These are phyloP conservation scores for Temnothorax unifasciatus DNA, from an alignment of 2,888 invertebrate genomes.

Conservation along the genomic window DNA sequence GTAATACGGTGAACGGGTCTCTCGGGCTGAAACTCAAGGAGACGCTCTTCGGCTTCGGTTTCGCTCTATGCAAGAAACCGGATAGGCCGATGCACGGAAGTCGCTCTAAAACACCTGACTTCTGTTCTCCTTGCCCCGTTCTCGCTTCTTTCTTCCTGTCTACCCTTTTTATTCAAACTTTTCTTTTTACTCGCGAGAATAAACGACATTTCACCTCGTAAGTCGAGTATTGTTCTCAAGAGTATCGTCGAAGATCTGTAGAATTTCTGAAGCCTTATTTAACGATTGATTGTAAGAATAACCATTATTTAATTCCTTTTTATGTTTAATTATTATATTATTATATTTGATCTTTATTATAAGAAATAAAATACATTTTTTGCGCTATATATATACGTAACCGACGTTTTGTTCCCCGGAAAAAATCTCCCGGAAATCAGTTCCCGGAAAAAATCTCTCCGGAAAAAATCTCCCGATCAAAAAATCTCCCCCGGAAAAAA, in stretches of 20 bases:
- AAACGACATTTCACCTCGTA: neutral
- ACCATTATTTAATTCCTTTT: neutral
- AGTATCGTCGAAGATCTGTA: neutral
- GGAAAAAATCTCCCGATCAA: too few relatives aligned
- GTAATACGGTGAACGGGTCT: conserved; percentile 64
- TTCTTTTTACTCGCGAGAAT: neutral
- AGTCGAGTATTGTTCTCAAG: neutral
- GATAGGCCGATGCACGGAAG: conserved; percentile 73
- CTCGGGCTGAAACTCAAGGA: conserved; percentile 82
- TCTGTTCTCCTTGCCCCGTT: conserved; percentile 39
- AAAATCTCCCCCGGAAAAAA: too few relatives aligned
- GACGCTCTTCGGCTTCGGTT: conserved; percentile 83
- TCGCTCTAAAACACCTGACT: conserved; percentile 70
- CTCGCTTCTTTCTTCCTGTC: conserved; percentile 45
- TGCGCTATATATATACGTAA: too few relatives aligned
- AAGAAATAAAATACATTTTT: neutral
- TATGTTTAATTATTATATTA: neutral
- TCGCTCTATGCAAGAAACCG: conserved; percentile 77
- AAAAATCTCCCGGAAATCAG: too few relatives aligned
- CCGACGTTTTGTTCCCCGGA: too few relatives aligned
- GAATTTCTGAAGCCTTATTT: neutral
- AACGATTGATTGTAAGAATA: neutral
- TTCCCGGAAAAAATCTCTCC: too few relatives aligned
- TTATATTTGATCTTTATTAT: neutral
- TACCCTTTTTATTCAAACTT: neutral